Conservation (phyloP, 2,888 invertebrate genomes). For the Oeneis ivallda region DNA sequence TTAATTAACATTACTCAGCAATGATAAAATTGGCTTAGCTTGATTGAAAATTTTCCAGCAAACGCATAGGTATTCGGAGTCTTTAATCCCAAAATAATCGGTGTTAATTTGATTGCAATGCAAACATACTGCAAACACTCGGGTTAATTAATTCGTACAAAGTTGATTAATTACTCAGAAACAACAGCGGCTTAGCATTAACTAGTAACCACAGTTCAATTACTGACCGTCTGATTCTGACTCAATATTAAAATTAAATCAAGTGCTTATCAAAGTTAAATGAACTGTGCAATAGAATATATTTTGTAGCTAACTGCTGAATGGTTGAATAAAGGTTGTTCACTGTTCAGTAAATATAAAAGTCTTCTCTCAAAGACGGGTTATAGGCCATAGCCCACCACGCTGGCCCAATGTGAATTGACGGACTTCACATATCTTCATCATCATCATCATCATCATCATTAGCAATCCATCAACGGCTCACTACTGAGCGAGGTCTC, state of each 20-base stretch:
- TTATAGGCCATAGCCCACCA: too few relatives aligned
- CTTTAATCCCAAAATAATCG: background rate
- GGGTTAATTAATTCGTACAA: slow-evolving; percentile 1
- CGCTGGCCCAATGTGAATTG: too few relatives aligned
- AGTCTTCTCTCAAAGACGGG: too few relatives aligned
- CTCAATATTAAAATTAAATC: slow-evolving; percentile 1
- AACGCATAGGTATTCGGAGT: too few relatives aligned
- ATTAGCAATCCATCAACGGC: too few relatives aligned
- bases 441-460: too few relatives aligned
- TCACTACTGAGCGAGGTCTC: too few relatives aligned
- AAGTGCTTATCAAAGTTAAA: background rate
- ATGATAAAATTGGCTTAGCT: too few relatives aligned
- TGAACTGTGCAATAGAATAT: background rate
- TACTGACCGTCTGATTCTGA: background rate
- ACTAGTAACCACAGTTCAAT: background rate
- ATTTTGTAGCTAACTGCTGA: background rate
- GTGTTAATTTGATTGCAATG: background rate
- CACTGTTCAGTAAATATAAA: too few relatives aligned
- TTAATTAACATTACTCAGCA: too few relatives aligned
- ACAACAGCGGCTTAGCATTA: slow-evolving; percentile 3
- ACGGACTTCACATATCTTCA: too few relatives aligned
- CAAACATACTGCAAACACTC: background rate
- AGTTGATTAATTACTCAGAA: slow-evolving; percentile 8
- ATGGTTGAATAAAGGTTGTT: background rate
- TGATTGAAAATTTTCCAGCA: too few relatives aligned